Evolutionary conservation across 2,797 vertebrate species (phyloP).

Genomic region (Taenioides sp.): DNA sequence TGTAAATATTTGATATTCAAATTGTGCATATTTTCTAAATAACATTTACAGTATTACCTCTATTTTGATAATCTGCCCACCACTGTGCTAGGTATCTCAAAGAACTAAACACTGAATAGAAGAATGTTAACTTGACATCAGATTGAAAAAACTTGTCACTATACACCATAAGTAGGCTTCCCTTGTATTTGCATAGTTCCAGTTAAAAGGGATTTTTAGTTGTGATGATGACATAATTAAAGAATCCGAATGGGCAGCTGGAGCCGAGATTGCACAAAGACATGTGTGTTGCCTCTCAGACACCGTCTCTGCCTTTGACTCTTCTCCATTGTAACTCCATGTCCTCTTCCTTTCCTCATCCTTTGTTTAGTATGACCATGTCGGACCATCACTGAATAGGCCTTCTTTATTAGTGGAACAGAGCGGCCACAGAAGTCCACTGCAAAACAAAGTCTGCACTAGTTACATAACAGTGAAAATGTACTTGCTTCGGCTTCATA

Average conservation of each 20-base stretch:
- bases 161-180: neutral
- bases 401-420: constrained; percentile 58
- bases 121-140: neutral
- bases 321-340: constrained; percentile 12
- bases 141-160: neutral
- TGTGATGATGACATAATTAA: constrained; percentile 16
- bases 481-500: constrained; percentile 14
- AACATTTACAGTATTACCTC: too few relatives aligned
- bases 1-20: too few relatives aligned
- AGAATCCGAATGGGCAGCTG: constrained; percentile 52
- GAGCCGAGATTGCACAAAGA: constrained; percentile 40
- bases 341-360: constrained; percentile 32
- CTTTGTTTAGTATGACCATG: constrained; percentile 41
- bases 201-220: neutral
- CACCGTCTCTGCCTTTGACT: constrained; percentile 19
- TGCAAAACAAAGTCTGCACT: constrained; percentile 54
- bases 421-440: constrained; percentile 59
- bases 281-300: constrained; percentile 31
- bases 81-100: too few relatives aligned
- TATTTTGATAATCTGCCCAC: too few relatives aligned
- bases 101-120: too few relatives aligned
- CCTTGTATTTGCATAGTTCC: neutral
- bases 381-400: constrained; percentile 47
- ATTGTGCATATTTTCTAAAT: too few relatives aligned
- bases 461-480: constrained; percentile 44